These are phyloP conservation scores for Latheticus oryzae DNA, from an alignment of 2,888 invertebrate species.

Conservation along the genomic window DNA sequence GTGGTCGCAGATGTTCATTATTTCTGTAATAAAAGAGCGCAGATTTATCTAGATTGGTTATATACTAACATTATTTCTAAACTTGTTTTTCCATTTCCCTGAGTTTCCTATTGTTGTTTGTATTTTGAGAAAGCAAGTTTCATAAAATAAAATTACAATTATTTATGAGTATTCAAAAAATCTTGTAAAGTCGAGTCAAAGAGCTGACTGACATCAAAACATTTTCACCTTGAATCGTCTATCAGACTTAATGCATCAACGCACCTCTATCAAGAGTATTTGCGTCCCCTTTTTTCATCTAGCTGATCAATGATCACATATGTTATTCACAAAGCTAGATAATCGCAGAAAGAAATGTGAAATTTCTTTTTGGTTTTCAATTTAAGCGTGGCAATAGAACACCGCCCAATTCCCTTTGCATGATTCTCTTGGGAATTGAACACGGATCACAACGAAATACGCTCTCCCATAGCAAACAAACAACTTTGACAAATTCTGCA, in stretches of 20 bases:
- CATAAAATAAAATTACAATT: no score
- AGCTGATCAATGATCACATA: slow-evolving; percentile 41
- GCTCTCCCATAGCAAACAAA: slow-evolving; percentile 37
- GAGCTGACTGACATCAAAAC: no score
- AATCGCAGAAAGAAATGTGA: slow-evolving; percentile 37
- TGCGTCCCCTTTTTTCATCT: slow-evolving; percentile 15
- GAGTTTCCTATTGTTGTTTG: no score
- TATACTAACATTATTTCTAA: no score
- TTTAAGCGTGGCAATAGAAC: slow-evolving; percentile 42
- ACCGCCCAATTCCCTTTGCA: slow-evolving; percentile 45
- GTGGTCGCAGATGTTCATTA: no score
- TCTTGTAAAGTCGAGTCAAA: no score
- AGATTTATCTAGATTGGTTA: no score
- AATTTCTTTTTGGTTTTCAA: slow-evolving; percentile 43
- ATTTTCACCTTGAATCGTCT: background rate
- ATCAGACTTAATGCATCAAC: slow-evolving; percentile 2
- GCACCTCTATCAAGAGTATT: slow-evolving; percentile 6
- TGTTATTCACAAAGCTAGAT: slow-evolving; percentile 43
- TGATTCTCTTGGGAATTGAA: slow-evolving; percentile 30
- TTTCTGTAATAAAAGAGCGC: no score
- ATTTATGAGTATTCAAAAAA: no score
- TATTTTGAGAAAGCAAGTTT: no score
- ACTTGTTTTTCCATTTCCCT: no score
- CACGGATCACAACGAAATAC: slow-evolving; percentile 36
- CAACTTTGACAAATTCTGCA: slow-evolving; percentile 36